A percentile compares a stretch with the other conserved stretches of the same genome.
Evolutionary conservation across 1,140 invertebrate genomes (phyloP).

Genomic region (Ganaspis sp.): DNA sequence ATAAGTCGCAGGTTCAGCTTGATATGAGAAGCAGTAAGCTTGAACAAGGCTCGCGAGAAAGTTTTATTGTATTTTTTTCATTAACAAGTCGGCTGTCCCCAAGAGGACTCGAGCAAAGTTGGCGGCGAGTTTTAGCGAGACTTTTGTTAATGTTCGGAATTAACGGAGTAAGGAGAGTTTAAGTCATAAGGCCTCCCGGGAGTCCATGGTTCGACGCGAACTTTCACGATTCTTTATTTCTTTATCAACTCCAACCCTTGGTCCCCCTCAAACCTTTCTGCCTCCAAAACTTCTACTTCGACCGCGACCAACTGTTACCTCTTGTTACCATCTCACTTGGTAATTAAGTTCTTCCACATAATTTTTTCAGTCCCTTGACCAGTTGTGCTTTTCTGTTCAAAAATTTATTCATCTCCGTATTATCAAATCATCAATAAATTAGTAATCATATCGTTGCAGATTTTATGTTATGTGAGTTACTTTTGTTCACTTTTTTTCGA

Average conservation of each 20-base stretch:
- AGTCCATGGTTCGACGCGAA: conserved; percentile 71
- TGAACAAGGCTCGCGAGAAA: conserved; percentile 48
- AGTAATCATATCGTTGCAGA: no score
- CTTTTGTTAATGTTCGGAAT: conserved; percentile 77
- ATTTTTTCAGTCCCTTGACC: conserved; percentile 40
- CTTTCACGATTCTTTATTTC: conserved; percentile 76
- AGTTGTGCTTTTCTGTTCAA: neutral
- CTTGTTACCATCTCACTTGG: conserved; percentile 50
- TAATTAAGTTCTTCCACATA: conserved; percentile 63
- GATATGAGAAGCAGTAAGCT: conserved; percentile 40
- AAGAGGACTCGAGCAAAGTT: conserved; percentile 64
- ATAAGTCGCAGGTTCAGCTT: conserved; percentile 34
- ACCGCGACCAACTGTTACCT: conserved; percentile 57
- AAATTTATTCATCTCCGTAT: neutral
- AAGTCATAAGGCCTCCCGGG: conserved; percentile 75
- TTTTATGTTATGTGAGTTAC: no score
- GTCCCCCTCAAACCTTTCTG: conserved; percentile 35
- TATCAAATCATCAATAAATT: no score
- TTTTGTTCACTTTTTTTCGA: no score
- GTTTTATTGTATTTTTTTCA: conserved; percentile 75
- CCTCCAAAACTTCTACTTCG: conserved; percentile 19
- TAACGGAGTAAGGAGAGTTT: conserved; percentile 76
- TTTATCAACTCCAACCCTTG: conserved; percentile 70
- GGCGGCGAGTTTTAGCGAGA: conserved; percentile 74
- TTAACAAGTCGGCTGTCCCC: conserved; percentile 71